A percentile compares a stretch with the other conserved stretches of the same genome.
Conservation (phyloP, 2,797 vertebrate species). For the Bucorvus abyssinicus region DNA sequence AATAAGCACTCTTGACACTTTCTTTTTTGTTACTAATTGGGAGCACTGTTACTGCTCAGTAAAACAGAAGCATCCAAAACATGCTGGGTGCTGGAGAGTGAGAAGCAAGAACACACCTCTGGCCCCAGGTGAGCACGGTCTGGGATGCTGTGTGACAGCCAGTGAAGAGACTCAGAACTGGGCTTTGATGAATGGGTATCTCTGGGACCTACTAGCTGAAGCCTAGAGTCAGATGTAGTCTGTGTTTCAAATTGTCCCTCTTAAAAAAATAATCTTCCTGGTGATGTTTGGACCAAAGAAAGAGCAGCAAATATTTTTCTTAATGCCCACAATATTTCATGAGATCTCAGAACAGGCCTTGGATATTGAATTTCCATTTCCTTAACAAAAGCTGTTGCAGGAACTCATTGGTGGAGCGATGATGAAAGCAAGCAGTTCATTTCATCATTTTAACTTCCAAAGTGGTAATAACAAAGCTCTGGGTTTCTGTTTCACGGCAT, state of each 20-base stretch:
- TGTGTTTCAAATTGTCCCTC: background rate
- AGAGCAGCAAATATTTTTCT: background rate
- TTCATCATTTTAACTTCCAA: background rate
- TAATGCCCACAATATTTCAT: background rate
- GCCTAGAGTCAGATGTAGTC: background rate
- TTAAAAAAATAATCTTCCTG: background rate
- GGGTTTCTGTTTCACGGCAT: background rate
- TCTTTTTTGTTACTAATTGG: background rate
- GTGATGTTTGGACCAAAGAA: background rate
- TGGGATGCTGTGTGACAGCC: background rate
- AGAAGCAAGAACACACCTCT: background rate
- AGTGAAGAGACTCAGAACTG: background rate
- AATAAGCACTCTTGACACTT: background rate
- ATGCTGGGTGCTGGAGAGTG: fast-evolving
- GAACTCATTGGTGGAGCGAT: background rate
- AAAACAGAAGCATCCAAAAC: background rate
- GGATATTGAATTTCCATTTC: background rate
- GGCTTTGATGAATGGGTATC: background rate
- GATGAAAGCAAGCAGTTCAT: background rate
- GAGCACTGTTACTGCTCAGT: background rate
- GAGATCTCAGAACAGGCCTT: background rate
- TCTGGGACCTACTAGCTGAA: background rate
- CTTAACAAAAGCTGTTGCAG: background rate
- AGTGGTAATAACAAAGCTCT: background rate
- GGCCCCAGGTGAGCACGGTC: background rate